Percentiles rank a stretch among this genome's conserved stretches.
Evolutionary conservation across 2,113 vertebrate genomes (phyloP).

Genomic region (Thamnophis sirtalis): DNA sequence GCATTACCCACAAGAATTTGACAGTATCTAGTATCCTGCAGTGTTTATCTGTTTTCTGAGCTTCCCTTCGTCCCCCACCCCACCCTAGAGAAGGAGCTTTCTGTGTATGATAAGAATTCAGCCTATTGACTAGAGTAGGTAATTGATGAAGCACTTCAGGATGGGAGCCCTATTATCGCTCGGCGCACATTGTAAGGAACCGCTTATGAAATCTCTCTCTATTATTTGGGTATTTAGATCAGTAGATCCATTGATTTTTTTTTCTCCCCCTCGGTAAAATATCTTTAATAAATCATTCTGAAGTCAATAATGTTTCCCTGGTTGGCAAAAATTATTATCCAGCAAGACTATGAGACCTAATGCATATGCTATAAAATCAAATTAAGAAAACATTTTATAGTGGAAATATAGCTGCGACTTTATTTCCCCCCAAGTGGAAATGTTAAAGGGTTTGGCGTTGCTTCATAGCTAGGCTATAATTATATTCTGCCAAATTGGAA

Average conservation of each 20-base stretch:
- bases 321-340: conserved; percentile 17
- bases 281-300: conserved; percentile 48
- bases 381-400: background rate
- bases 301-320: conserved; percentile 28
- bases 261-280: conserved; percentile 34
- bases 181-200: conserved; percentile 31
- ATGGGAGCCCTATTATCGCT: conserved; percentile 35
- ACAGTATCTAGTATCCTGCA: background rate
- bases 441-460: conserved; percentile 18
- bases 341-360: conserved; percentile 24
- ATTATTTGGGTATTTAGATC: conserved; percentile 57
- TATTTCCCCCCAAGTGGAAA: conserved; percentile 8
- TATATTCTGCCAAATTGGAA: conserved; percentile 27
- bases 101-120: conserved; percentile 41
- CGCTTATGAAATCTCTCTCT: conserved; percentile 43
- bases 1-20: background rate
- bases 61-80: conserved; percentile 15
- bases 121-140: conserved; percentile 32
- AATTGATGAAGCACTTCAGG: conserved; percentile 43
- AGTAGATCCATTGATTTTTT: conserved; percentile 49
- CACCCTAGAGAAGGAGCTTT: conserved; percentile 17
- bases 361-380: conserved; percentile 5
- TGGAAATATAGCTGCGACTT: background rate
- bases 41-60: conserved; percentile 19
- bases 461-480: conserved; percentile 23